phyloP scores from a whole-genome alignment of 2,888 invertebrate species.

The Clitarchus hookeri region DNA sequence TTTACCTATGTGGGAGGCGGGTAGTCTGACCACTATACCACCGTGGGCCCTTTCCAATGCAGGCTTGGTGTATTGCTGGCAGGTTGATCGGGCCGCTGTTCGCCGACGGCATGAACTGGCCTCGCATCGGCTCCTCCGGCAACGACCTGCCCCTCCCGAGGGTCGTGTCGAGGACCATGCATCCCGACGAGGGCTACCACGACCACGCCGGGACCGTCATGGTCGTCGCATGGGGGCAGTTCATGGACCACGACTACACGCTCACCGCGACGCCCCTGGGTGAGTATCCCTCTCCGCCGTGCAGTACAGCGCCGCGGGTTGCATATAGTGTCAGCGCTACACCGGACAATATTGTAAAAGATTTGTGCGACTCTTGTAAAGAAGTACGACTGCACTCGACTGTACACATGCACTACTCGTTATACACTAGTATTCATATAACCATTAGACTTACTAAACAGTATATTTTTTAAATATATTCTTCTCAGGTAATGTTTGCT shows the following conservation, averaged over 20 bases:
- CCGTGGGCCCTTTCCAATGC: no score
- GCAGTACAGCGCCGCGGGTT: not conserved
- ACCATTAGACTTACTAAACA: no score
- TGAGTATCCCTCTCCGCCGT: conserved; percentile 54
- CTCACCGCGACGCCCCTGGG: conserved; percentile 86
- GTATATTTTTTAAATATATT: no score
- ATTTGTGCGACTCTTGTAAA: no score
- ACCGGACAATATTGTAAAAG: no score
- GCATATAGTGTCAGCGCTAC: not conserved
- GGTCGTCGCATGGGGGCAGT: conserved; percentile 94
- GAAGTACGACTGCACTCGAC: no score
- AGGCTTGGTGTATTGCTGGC: conserved; percentile 21
- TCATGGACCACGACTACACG: conserved; percentile 93
- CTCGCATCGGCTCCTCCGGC: conserved; percentile 78
- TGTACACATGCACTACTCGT: no score
- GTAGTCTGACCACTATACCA: no score
- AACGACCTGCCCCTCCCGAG: conserved; percentile 78
- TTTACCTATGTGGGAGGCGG: no score
- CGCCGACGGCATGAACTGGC: conserved; percentile 82
- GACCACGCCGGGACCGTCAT: conserved; percentile 93
- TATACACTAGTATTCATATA: no score
- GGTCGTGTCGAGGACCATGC: conserved; percentile 87
- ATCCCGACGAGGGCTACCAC: conserved; percentile 90
- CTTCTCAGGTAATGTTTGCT: no score
- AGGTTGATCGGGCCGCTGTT: conserved; percentile 80